Base-by-base conservation (phyloP, 2,888 invertebrate species). In the Xanthia icteritia region DNA sequence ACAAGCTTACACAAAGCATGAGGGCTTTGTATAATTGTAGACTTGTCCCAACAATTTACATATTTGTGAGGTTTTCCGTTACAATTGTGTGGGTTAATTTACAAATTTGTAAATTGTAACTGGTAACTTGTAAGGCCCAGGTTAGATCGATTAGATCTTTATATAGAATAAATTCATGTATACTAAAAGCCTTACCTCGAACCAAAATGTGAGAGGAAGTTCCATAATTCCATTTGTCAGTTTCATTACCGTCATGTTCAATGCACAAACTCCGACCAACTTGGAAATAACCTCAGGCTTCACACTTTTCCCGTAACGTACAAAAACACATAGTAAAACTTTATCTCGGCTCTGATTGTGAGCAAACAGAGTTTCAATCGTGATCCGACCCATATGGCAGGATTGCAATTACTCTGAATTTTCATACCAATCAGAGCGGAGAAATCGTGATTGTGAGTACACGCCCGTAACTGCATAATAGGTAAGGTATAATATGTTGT, bases 381-480 rank as follows among this genome's bases (percentile, higher is more conserved):
- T 54, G 70, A 65, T 71, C 68, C 73, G 77, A 77, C 66, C 56
- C 75, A 73, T 69, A 74, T 76, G 60, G 54, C n/a, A 51, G 73
- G 64, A 79, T 76, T 80, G 70, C 60, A 82, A 82, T 87, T 79
- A 80, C 77, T 65, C 36, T 48, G 76, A 79, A 78, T 86, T 85
- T 81, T 77, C 76, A 60, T 51, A 78, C 15, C 76, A 88, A 86
- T 81, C 86, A 88, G 86, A 87, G 71, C 86, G 86, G 36, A 75
- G 54, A 74, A n/a, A 58, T 60, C 63, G 54, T 61, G 70, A 77
- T 72, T 77, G 48, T 51, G 48, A 8, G 20, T 67, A 64, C 68
- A 64, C 23, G 48, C n/a, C 27, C 69, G 45, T 73, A 73, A 77
- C 56, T 69, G 58, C 45, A n/a, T 42, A 31, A 36, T 56, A 56